A percentile compares a stretch with the other conserved stretches of the same genome.
Evolutionary conservation across 1,140 invertebrate species (phyloP).

Genomic region (Plectrocnemia conspersa): DNA sequence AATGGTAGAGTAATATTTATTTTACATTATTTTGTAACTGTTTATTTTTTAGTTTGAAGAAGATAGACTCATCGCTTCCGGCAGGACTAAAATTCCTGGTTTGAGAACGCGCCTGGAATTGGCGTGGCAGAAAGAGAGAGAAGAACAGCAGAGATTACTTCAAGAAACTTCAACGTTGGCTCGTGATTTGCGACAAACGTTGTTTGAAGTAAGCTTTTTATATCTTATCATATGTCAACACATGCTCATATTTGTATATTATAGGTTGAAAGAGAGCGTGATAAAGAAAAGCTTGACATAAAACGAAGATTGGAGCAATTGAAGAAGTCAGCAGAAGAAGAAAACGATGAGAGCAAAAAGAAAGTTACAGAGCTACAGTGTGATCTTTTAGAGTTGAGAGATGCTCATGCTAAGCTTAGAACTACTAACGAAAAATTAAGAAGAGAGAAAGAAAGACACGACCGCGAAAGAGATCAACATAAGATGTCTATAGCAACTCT

Average conservation of each 20-base stretch:
- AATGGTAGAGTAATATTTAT: conserved; percentile 15
- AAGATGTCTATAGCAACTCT: conserved; percentile 43
- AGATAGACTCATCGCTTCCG: conserved; percentile 71
- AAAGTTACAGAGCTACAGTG: conserved; percentile 78
- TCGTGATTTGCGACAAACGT: conserved; percentile 78
- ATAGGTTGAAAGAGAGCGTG: conserved; percentile 77
- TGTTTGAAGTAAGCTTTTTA: conserved; percentile 69
- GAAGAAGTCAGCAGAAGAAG: conserved; percentile 78
- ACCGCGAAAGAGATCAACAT: conserved; percentile 70
- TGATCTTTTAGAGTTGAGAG: conserved; percentile 79
- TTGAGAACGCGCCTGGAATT: conserved; percentile 85
- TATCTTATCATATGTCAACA: neutral
- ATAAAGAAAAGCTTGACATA: conserved; percentile 81
- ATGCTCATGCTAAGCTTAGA: conserved; percentile 85
- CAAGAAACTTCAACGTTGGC: conserved; percentile 89
- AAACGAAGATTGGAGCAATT: conserved; percentile 80
- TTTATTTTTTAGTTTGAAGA: conserved; percentile 63
- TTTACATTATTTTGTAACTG: conserved; percentile 11
- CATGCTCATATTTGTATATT: neutral
- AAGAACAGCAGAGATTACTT: conserved; percentile 84
- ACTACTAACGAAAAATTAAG: conserved; percentile 89
- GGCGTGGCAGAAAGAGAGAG: conserved; percentile 93
- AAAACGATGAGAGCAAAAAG: conserved; percentile 81
- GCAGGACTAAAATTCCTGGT: conserved; percentile 77
- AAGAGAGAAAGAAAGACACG: conserved; percentile 78